Evolutionary conservation across 2,113 vertebrate genomes (phyloP), one percentile per base, ranked within the genome.

Genomic region (Crotalus tigris): DNA sequence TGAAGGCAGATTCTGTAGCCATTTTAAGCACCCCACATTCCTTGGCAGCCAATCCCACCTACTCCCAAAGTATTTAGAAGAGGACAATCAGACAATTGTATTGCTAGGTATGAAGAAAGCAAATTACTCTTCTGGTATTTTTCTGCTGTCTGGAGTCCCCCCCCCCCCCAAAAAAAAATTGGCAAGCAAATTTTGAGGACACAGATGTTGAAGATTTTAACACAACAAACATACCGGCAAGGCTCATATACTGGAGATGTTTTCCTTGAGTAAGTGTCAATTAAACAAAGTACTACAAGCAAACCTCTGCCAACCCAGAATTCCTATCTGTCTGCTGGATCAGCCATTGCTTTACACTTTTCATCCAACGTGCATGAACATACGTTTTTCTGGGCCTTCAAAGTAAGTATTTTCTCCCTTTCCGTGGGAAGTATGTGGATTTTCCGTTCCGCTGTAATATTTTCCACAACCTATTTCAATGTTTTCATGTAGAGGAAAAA

Each of bases 381-480:
- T 13, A 5, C 6, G 26, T 39, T 26, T 15, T 33, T 29, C 17
- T 58, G 10, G 26, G 33, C 54, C 11, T 92, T 88, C 58, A 53
- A 46, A 69, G 61, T 59, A 89, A n/a, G 39, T 10, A 39, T 17
- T 55, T 46, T 85, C n/a, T 33, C 39, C 44, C 21, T 17, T 92
- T 93, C 21, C 69, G 33, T 49, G 64, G 69, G 92, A 93, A 61
- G 69, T 59, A n/a, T 51, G 24, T 59, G 55, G 54, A 59, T 53
- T 90, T 93, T 81, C 92, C 87, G n/a, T 51, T 53, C 69, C 69
- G 59, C 54, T 89, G 51, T 49, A 92, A 92, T 33, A 24, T 90
- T 92, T 92, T 90, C 88, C 92, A 59, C 88, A 90, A 19, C 15
- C 33, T 57, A 39, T n/a, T 33, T 54, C 88, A 90, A 57, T 59